phyloP scores from a whole-genome alignment of 2,888 invertebrate genomes.

The Romanomermis culicivorax region DNA sequence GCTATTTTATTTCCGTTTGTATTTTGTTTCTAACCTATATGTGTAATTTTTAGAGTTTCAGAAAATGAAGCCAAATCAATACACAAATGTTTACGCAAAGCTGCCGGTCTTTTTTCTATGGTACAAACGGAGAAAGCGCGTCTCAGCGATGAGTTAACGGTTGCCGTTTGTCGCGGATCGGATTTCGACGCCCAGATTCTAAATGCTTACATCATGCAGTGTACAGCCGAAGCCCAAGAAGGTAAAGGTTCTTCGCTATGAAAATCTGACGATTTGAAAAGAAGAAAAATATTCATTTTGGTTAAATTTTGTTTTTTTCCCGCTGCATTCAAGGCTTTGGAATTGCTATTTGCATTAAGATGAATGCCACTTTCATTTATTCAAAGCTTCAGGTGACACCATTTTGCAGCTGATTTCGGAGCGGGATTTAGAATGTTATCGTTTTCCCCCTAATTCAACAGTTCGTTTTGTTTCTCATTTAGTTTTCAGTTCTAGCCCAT shows the following conservation, averaged over 20 bases:
- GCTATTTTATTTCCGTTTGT: conserved; percentile 5
- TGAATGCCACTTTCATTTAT: too few relatives aligned
- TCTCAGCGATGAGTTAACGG: conserved; percentile 25
- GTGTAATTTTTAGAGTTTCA: conserved; percentile 30
- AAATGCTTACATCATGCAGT: conserved; percentile 41
- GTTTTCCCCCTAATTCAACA: too few relatives aligned
- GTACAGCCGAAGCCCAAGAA: conserved; percentile 46
- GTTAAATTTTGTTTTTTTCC: conserved; percentile 3
- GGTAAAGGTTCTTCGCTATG: conserved; percentile 22
- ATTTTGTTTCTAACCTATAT: too few relatives aligned
- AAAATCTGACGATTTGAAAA: background rate
- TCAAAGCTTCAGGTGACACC: too few relatives aligned
- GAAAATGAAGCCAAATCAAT: conserved; percentile 44
- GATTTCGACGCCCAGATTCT: conserved; percentile 40
- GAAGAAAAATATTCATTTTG: background rate
- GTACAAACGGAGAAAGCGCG: conserved; percentile 28
- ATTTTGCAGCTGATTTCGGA: too few relatives aligned
- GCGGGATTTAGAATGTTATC: too few relatives aligned
- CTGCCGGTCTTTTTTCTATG: conserved; percentile 41
- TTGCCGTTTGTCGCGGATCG: conserved; percentile 32
- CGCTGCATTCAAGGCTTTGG: background rate
- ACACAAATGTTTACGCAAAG: conserved; percentile 39
- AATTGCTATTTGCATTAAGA: too few relatives aligned
- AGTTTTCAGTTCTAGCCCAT: too few relatives aligned
- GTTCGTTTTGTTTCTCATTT: too few relatives aligned